phyloP scores from a whole-genome alignment of 2,888 invertebrate species.

The Subacronicta megacephala region DNA sequence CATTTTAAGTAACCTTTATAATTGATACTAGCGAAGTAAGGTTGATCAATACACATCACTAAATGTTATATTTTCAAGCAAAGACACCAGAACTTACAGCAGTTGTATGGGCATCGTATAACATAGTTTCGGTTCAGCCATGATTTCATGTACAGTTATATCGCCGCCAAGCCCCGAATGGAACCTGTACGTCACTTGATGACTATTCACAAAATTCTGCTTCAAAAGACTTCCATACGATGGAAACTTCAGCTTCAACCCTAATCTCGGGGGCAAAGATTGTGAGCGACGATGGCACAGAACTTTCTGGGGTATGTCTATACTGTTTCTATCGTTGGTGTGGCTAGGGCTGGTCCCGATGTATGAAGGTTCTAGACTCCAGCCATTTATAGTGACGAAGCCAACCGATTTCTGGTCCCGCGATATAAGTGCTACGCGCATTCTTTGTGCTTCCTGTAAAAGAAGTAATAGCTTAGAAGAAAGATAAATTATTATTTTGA shows the following conservation, averaged over 20 bases:
- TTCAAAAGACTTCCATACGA: conserved; percentile 93
- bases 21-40: too few relatives aligned
- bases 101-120: conserved; percentile 96
- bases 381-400: conserved; percentile 95
- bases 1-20: too few relatives aligned
- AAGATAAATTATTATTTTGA: too few relatives aligned
- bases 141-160: conserved; percentile 97
- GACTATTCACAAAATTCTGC: conserved; percentile 93
- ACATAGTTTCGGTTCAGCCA: conserved; percentile 96
- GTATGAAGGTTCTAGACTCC: conserved; percentile 95
- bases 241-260: conserved; percentile 94
- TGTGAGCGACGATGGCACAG: conserved; percentile 92
- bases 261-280: conserved; percentile 95
- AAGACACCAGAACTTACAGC: conserved; percentile 91
- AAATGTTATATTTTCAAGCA: too few relatives aligned
- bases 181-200: conserved; percentile 94
- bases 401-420: conserved; percentile 93
- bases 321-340: conserved; percentile 81
- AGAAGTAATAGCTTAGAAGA: neutral
- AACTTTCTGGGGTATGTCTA: conserved; percentile 79
- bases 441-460: conserved; percentile 84
- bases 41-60: too few relatives aligned
- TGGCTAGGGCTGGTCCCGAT: conserved; percentile 92
- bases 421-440: conserved; percentile 90
- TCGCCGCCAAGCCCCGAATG: conserved; percentile 97